These are phyloP conservation scores for Cinara cedri DNA, from an alignment of 2,888 invertebrate genomes.

Conservation along the genomic window DNA sequence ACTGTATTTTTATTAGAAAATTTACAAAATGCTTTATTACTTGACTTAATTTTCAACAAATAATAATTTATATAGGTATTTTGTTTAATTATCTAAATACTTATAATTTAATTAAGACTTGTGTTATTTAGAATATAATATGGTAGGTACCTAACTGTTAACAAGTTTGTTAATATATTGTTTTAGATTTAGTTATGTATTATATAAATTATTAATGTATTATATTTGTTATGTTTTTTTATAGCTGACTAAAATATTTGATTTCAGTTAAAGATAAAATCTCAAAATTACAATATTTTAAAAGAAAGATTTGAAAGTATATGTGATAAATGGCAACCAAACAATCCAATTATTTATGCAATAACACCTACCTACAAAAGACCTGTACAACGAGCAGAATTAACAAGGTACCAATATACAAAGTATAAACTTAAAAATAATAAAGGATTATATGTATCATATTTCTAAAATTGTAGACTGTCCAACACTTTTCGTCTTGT, in stretches of 20 bases:
- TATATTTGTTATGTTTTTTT: background rate
- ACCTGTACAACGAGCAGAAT: constrained; percentile 90
- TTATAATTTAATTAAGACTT: too few relatives aligned
- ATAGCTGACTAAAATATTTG: background rate
- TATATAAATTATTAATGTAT: background rate
- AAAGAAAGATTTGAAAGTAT: constrained; percentile 54
- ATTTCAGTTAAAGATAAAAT: constrained; percentile 42
- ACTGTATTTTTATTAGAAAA: too few relatives aligned
- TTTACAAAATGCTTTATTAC: too few relatives aligned
- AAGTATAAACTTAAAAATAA: constrained; percentile 2
- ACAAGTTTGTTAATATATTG: too few relatives aligned
- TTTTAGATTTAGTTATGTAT: background rate
- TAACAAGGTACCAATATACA: constrained; percentile 73
- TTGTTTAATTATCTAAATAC: too few relatives aligned
- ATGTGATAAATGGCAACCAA: constrained; percentile 61
- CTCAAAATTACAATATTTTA: constrained; percentile 41
- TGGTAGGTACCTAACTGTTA: too few relatives aligned
- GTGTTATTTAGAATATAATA: too few relatives aligned
- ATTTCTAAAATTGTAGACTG: constrained; percentile 67
- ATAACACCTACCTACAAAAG: constrained; percentile 91
- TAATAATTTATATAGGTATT: too few relatives aligned
- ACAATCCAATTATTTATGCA: constrained; percentile 79
- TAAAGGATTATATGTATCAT: background rate
- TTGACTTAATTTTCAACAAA: too few relatives aligned
- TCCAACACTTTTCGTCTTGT: constrained; percentile 86